Evolutionary conservation across 2,797 vertebrate species (phyloP).

Genomic region (Triplophysa yarkandensis): DNA sequence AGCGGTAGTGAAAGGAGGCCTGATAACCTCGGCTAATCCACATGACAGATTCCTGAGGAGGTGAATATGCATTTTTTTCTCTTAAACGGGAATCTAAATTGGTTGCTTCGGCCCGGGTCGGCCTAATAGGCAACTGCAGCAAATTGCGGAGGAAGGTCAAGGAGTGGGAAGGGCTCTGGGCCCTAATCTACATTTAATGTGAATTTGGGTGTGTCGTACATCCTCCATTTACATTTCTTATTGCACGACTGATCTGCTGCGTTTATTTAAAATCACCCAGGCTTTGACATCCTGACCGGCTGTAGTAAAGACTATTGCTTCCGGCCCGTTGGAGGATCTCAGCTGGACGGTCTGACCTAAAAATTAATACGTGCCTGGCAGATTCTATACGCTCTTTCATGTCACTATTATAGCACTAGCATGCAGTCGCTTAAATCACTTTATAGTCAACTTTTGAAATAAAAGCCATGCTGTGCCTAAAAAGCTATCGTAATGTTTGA

Average conservation of each 20-base stretch:
- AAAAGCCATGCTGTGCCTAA: conserved; percentile 17
- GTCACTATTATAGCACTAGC: conserved; percentile 19
- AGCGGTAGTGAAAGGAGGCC: conserved; percentile 36
- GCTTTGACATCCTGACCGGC: conserved; percentile 36
- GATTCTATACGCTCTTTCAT: conserved; percentile 20
- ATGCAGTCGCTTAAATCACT: background rate
- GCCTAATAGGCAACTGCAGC: conserved; percentile 48
- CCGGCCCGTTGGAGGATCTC: conserved; percentile 13
- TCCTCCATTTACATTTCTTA: conserved; percentile 48
- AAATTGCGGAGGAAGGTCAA: conserved; percentile 56
- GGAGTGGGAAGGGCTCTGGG: conserved; percentile 30
- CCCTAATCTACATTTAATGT: conserved; percentile 48
- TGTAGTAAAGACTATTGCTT: background rate
- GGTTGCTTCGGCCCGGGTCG: conserved; percentile 46
- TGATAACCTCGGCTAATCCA: conserved; percentile 66
- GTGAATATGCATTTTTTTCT: conserved; percentile 48
- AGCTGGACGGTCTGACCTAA: conserved; percentile 9
- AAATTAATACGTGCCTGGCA: conserved; percentile 26
- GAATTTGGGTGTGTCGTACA: conserved; percentile 17
- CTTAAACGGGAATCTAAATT: conserved; percentile 58
- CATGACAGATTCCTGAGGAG: conserved; percentile 56
- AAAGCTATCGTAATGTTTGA: conserved; percentile 2
- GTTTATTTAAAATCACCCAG: conserved; percentile 55
- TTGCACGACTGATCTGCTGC: conserved; percentile 41
- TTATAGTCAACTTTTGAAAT: background rate